These are phyloP conservation scores for Brassicogethes aeneus DNA, from an alignment of 2,888 invertebrate genomes.

Conservation along the genomic window DNA sequence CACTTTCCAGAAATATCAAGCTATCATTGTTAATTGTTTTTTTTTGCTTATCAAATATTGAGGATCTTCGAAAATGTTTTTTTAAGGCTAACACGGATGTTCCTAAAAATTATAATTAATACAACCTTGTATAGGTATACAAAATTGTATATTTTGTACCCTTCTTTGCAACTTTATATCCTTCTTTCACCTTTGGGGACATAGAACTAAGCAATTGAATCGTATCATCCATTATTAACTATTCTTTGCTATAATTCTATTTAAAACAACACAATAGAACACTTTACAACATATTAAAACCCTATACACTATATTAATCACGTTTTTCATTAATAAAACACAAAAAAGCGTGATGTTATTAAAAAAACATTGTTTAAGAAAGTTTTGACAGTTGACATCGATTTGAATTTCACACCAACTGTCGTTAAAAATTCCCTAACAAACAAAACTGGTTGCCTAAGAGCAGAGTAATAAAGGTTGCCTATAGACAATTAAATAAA, in stretches of 20 bases:
- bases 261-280: too few species aligned
- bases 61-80: slow-evolving; percentile 28
- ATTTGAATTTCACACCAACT: too few species aligned
- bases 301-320: too few species aligned
- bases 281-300: too few species aligned
- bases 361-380: not conserved
- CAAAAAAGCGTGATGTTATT: too few species aligned
- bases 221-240: slow-evolving; percentile 26
- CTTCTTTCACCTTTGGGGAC: slow-evolving; percentile 28
- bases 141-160: slow-evolving; percentile 12
- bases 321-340: too few species aligned
- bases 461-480: too few species aligned
- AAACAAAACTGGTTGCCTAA: too few species aligned
- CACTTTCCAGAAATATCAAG: slow-evolving; percentile 15
- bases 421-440: too few species aligned
- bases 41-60: slow-evolving; percentile 21
- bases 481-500: too few species aligned
- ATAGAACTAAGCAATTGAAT: slow-evolving; percentile 28
- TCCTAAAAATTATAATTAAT: slow-evolving; percentile 18
- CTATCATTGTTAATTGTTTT: slow-evolving; percentile 15
- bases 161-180: slow-evolving; percentile 20
- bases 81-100: slow-evolving; percentile 29
- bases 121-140: slow-evolving; percentile 4
- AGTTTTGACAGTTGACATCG: not conserved
- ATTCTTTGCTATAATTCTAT: not conserved